Evolutionary conservation across 2,888 invertebrate genomes (phyloP).

Genomic region (Lypha dubia): DNA sequence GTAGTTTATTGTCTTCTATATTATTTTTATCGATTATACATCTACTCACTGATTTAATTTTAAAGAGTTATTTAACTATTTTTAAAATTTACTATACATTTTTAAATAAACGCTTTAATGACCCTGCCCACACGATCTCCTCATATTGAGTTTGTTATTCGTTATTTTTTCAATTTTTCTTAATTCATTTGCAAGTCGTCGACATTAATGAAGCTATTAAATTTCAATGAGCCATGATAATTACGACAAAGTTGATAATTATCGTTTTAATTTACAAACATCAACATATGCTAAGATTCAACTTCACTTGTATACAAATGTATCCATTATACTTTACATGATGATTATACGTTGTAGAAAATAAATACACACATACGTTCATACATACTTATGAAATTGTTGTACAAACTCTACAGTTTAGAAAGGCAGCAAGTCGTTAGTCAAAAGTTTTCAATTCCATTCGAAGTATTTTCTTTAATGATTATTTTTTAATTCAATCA

Average conservation of each 20-base stretch:
- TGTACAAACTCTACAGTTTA: neutral
- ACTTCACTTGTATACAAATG: neutral
- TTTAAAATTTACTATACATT: neutral
- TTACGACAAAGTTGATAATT: constrained; percentile 46
- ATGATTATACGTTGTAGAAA: neutral
- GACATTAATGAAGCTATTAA: constrained; percentile 42
- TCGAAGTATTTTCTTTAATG: constrained; percentile 18
- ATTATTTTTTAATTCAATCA: constrained; percentile 34
- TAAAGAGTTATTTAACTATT: neutral
- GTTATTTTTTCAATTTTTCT: constrained; percentile 3
- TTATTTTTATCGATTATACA: no score
- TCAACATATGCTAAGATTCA: neutral
- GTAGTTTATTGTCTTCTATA: no score
- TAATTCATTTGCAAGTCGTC: constrained; percentile 34
- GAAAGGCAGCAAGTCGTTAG: neutral
- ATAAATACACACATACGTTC: neutral
- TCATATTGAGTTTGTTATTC: neutral
- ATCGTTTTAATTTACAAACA: constrained; percentile 41
- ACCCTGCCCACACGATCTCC: neutral
- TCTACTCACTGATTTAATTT: no score
- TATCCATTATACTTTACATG: neutral
- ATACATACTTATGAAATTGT: constrained; percentile 1
- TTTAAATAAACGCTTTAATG: neutral
- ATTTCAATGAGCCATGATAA: constrained; percentile 63
- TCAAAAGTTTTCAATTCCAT: constrained; percentile 10